A percentile compares a stretch with the other conserved stretches of the same genome.
Conservation (phyloP, 2,113 vertebrate species). For the Lycaon pictus region DNA sequence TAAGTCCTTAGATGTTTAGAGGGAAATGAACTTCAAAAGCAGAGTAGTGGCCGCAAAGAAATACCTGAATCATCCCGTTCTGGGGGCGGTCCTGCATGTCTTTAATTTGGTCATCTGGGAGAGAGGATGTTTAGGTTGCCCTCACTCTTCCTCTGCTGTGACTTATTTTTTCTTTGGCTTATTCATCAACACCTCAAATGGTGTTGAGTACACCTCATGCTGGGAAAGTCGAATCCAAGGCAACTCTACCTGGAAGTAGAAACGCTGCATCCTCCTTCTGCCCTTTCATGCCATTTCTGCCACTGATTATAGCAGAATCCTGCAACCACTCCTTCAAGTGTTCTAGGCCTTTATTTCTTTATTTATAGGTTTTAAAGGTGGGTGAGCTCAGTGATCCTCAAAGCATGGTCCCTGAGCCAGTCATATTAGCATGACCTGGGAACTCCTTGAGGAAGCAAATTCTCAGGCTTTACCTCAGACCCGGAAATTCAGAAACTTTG, state of each 20-base stretch:
- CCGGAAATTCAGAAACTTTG: not conserved
- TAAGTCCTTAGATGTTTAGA: conserved; percentile 82
- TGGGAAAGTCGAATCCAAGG: not conserved
- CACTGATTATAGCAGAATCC: not conserved
- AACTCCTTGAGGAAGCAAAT: not conserved
- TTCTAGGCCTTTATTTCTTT: not conserved
- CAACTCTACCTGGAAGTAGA: not conserved
- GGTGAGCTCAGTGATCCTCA: not conserved
- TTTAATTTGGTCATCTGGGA: conserved; percentile 68
- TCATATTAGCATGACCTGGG: not conserved
- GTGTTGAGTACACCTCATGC: not conserved
- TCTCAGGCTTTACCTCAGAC: not conserved
- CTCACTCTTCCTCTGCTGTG: conserved; percentile 29
- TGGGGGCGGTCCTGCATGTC: conserved; percentile 62
- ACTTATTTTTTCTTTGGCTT: conserved; percentile 51
- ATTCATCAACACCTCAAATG: conserved; percentile 23
- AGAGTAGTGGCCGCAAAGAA: conserved; percentile 68
- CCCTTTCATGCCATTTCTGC: conserved; percentile 3
- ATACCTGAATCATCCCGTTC: conserved; percentile 69
- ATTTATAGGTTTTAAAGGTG: not conserved
- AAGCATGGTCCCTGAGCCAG: not conserved
- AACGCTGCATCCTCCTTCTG: not conserved
- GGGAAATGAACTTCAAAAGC: conserved; percentile 78
- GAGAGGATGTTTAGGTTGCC: conserved; percentile 62
- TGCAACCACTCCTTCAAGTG: not conserved